phyloP scores from a whole-genome alignment of 2,113 vertebrate species.

The Balaeniceps rex region DNA sequence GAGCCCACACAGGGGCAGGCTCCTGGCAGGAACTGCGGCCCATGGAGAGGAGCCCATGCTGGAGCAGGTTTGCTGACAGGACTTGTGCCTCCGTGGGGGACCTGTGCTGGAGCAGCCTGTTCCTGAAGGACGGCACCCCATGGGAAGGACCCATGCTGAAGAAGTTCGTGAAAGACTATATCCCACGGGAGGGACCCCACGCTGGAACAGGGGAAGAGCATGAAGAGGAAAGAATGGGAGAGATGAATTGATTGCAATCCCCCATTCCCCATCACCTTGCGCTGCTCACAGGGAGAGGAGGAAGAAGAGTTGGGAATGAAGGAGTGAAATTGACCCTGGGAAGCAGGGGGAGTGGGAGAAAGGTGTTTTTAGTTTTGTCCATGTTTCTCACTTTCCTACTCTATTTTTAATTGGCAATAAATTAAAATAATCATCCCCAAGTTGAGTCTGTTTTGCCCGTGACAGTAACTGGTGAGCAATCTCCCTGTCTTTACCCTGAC shows the following conservation, averaged over 20 bases:
- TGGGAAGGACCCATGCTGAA: neutral
- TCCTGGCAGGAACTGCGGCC: neutral
- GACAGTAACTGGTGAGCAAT: neutral
- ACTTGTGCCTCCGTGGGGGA: too few species aligned
- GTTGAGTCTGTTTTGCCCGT: neutral
- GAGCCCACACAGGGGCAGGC: too few species aligned
- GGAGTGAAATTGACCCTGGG: neutral
- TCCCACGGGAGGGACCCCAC: too few species aligned
- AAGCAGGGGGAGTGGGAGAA: neutral
- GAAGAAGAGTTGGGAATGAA: neutral
- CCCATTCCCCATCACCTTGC: too few species aligned
- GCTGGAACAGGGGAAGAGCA: neutral
- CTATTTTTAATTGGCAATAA: neutral
- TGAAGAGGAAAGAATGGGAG: neutral
- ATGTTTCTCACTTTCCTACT: neutral
- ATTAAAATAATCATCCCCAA: neutral
- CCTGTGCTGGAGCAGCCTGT: neutral
- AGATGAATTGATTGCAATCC: neutral
- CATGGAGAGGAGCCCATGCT: accelerated
- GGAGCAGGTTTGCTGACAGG: too few species aligned
- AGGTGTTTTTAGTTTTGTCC: neutral
- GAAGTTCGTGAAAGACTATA: neutral
- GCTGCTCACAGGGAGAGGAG: neutral
- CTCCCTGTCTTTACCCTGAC: neutral
- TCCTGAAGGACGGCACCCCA: neutral